A percentile compares a stretch with the other conserved stretches of the same genome.
These are phyloP conservation scores for Hormaphis cornu DNA, from an alignment of 1,140 invertebrate genomes.

Conservation along the genomic window DNA sequence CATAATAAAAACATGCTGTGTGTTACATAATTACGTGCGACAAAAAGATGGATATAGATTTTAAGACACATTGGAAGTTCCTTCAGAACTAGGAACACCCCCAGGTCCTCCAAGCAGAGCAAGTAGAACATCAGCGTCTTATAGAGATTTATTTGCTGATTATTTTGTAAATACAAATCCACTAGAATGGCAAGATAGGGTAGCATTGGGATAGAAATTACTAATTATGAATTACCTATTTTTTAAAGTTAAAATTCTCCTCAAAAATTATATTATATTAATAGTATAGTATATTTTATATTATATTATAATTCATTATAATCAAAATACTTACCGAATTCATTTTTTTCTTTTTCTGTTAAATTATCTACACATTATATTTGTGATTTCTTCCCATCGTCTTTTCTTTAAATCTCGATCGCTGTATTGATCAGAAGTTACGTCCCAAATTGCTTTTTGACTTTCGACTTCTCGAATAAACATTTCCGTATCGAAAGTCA, in stretches of 20 bases:
- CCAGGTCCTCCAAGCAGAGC: neutral
- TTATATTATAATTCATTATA: neutral
- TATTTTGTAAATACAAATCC: constrained; percentile 5
- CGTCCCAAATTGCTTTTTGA: neutral
- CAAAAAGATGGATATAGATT: constrained; percentile 34
- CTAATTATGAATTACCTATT: neutral
- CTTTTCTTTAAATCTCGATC: neutral
- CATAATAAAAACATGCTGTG: constrained; percentile 36
- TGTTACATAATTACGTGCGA: constrained; percentile 35
- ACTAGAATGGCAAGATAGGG: neutral
- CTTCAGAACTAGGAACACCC: neutral
- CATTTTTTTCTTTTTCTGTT: neutral
- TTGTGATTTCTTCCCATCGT: neutral
- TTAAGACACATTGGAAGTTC: constrained; percentile 33
- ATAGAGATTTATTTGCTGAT: neutral
- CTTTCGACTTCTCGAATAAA: neutral
- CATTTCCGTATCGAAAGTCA: neutral
- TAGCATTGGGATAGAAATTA: neutral
- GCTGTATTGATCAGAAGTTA: neutral
- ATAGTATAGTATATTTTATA: neutral
- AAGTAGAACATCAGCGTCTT: neutral
- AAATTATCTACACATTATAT: neutral
- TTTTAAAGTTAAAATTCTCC: neutral
- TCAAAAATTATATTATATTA: neutral
- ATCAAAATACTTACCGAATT: neutral